These are phyloP conservation scores for Acrocera orbiculus DNA, from an alignment of 2,888 invertebrate genomes.

Conservation along the genomic window DNA sequence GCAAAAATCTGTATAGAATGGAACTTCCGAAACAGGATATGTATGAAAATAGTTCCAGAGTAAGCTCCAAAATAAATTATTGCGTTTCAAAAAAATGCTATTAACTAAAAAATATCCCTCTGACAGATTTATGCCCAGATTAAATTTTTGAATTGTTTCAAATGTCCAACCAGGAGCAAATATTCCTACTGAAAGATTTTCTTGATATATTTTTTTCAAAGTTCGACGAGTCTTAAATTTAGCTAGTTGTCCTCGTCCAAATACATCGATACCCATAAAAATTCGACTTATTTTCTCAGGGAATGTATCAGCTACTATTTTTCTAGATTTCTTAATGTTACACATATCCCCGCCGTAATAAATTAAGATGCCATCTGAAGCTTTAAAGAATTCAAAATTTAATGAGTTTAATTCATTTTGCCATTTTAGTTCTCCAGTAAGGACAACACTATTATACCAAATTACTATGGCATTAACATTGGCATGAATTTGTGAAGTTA, in stretches of 20 bases:
- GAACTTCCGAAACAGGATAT: slow-evolving; percentile 41
- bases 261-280: slow-evolving; percentile 85
- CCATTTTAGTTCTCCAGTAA: slow-evolving; percentile 65
- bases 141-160: slow-evolving; percentile 40
- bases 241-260: slow-evolving; percentile 81
- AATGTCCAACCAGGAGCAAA: slow-evolving; percentile 94
- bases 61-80: slow-evolving; percentile 58
- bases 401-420: slow-evolving; percentile 77
- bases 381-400: slow-evolving; percentile 69
- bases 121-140: slow-evolving; percentile 18
- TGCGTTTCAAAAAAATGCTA: slow-evolving; percentile 39
- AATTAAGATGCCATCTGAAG: slow-evolving; percentile 79
- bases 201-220: slow-evolving; percentile 39
- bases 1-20: slow-evolving; percentile 64
- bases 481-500: too few species aligned
- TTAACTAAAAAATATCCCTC: slow-evolving; percentile 21
- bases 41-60: slow-evolving; percentile 54
- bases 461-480: slow-evolving; percentile 57
- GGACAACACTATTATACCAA: slow-evolving; percentile 93
- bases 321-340: slow-evolving; percentile 41
- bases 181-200: slow-evolving; percentile 68
- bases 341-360: slow-evolving; percentile 78
- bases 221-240: slow-evolving; percentile 66
- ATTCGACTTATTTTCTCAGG: slow-evolving; percentile 35
- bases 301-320: slow-evolving; percentile 33